Conservation (phyloP, 2,797 vertebrate genomes). For the Clangula hyemalis region DNA sequence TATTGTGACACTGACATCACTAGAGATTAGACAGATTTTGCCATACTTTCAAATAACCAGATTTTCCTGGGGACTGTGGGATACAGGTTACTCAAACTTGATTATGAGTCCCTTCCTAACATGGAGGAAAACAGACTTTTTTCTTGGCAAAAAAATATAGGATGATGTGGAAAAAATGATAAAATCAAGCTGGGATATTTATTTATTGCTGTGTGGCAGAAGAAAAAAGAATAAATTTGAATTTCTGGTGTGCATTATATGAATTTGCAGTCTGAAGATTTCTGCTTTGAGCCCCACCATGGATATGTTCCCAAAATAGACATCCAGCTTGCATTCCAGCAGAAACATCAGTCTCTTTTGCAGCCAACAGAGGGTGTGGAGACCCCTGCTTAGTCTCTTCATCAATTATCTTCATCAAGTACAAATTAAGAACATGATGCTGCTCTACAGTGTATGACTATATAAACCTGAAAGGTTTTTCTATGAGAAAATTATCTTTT, state of each 20-base stretch:
- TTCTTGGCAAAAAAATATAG: neutral
- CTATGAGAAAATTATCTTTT: neutral
- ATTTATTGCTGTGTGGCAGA: neutral
- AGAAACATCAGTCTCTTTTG: neutral
- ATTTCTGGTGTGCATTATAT: slow-evolving; percentile 29
- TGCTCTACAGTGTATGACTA: neutral
- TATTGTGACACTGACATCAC: neutral
- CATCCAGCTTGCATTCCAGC: neutral
- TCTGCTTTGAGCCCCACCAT: neutral
- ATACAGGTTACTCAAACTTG: neutral
- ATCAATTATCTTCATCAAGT: neutral
- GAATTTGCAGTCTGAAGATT: neutral
- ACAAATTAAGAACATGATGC: neutral
- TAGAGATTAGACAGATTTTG: neutral
- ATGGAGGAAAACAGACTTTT: neutral
- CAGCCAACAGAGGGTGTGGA: neutral
- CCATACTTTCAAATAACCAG: neutral
- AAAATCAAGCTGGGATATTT: neutral
- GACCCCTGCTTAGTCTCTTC: neutral
- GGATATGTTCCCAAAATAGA: neutral
- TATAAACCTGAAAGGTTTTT: neutral
- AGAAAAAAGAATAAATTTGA: neutral
- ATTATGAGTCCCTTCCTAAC: neutral
- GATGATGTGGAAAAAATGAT: neutral
- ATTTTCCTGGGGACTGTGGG: neutral